Evolutionary conservation across 1,140 invertebrate genomes (phyloP), one percentile per base, ranked within the genome.

Genomic region (Bombus superbus): DNA sequence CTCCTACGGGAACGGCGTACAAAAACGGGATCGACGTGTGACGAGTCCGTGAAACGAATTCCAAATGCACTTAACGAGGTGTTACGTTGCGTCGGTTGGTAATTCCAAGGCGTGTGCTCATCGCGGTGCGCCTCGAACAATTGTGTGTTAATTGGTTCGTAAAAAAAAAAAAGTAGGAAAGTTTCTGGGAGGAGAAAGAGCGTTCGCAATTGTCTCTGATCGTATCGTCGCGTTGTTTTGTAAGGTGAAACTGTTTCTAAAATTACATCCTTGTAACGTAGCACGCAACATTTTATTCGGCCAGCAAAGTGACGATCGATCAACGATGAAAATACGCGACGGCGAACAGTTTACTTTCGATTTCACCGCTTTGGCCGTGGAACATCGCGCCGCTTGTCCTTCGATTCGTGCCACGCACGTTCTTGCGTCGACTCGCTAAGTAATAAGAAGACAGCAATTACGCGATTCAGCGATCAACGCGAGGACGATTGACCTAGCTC

Each of bases 141-240:
- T 81, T 81, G 68, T 47, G 81, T 83, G 81, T 47, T 83, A 83
- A 83, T 83, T 83, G 72, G 59, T 53, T 76, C 59, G 59, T 32
- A 18, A 76, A 76, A 73, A 38, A 40, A 75, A 57, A 2, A 35
- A 68, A 22, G 3, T 22, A 35, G 35, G 10, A 73, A 73, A 53
- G 59, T 47, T 74, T 38, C 22, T 42, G 5, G 15, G 15, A n/a
- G 22, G 35, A 64, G 40, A 40, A 35, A 75, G 22, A 44, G 13
- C 28, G 38, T 71, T n/a, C 35, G 59, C 53, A 47, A 59, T 42
- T 53, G 69, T 59, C 25, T 35, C 15, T 18, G 72, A n/a, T n/a
- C 38, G 38, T n/a, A 47, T 40, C 35, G 47, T 53, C 25, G 32
- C 28, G 18, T 35, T 22, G 42, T 53, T 76, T 32, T 68, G 44